A percentile compares a stretch with the other conserved stretches of the same genome.
phyloP scores from a whole-genome alignment of 2,113 vertebrate genomes.

The Genyomyrus donnyi region DNA sequence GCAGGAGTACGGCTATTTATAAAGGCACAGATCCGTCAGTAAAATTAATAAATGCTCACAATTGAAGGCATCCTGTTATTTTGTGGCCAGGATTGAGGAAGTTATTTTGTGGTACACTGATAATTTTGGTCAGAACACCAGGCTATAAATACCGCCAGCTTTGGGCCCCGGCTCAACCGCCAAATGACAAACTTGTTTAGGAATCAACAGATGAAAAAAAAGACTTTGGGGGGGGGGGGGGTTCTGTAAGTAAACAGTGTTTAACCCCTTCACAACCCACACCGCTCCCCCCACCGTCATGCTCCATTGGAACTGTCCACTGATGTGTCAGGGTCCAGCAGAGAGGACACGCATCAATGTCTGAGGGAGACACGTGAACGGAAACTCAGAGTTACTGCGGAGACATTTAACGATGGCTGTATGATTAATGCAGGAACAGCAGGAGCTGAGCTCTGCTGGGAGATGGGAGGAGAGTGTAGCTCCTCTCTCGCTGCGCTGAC shows the following conservation, averaged over 20 bases:
- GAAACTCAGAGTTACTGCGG: neutral
- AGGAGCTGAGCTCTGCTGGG: neutral
- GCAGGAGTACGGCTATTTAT: constrained; percentile 59
- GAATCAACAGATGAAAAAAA: constrained; percentile 25
- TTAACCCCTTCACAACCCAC: neutral
- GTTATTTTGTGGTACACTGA: constrained; percentile 71
- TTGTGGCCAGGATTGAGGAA: constrained; percentile 66
- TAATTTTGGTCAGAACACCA: constrained; percentile 67
- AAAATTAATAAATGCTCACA: constrained; percentile 70
- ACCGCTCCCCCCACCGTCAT: neutral
- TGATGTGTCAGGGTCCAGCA: neutral
- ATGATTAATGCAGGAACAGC: neutral
- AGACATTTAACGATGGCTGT: neutral
- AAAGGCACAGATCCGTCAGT: constrained; percentile 51
- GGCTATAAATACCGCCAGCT: constrained; percentile 68
- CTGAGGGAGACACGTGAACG: neutral
- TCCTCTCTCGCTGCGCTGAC: neutral
- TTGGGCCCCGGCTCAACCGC: constrained; percentile 34
- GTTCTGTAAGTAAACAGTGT: neutral
- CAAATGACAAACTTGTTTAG: constrained; percentile 43
- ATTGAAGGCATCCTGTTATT: constrained; percentile 75
- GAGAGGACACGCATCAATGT: neutral
- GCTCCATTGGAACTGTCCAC: neutral
- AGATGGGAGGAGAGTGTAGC: neutral
- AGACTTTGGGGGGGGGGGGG: neutral